Base-by-base conservation (phyloP, 2,113 vertebrate species). In the Brienomyrus longianalis region DNA sequence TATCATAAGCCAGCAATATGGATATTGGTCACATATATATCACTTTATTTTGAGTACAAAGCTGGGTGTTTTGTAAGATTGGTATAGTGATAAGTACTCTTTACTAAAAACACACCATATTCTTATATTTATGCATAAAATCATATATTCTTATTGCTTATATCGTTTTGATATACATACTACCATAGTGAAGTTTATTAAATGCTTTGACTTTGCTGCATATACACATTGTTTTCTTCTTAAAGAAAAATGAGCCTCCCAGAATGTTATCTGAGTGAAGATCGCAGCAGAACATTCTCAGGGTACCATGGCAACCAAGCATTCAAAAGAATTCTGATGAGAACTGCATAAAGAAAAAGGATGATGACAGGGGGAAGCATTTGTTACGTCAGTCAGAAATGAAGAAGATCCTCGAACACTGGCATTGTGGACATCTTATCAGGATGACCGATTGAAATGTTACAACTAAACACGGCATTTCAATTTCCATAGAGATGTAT, bases 221-320 rank as follows among this genome's bases (percentile, higher is more conserved):
- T 54, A 27, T 47, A 51, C 92, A 89, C 54, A 17, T 23, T 89
- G 89, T 91, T 91, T 89, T 90, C 23, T 91, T 90, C 90, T 91
- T 91, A 83, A 93, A 90, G 91, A 92, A 91, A 91, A 91, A 88
- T 90, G 66, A 92, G 62, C 91, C 66, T 94, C 84, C 86, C 89
- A 90, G 90, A 93, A 92, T 90, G 91, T 80, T 92, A 93, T 95
- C 93, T 95, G 88, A 93, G 88, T 89, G 90, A 93, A 92, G 91
- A 94, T 92, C 91, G 92, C 91, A 88, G 92, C 91, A 89, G 93
- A 93, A 95, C 92, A 93, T 95, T 95, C 93, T 95, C 93, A 93
- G 94, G 95, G 93, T 96, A 90, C 95, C 95, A 96, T 96, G 95
- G 95, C 95, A 96, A 96, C 96, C 91, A 94, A 91, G 91, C 94